Evolutionary conservation across 53 echinoderm and acorn worm genomes (phyloP), one percentile per base, ranked within the genome.

Genomic region (Antedon mediterranea): DNA sequence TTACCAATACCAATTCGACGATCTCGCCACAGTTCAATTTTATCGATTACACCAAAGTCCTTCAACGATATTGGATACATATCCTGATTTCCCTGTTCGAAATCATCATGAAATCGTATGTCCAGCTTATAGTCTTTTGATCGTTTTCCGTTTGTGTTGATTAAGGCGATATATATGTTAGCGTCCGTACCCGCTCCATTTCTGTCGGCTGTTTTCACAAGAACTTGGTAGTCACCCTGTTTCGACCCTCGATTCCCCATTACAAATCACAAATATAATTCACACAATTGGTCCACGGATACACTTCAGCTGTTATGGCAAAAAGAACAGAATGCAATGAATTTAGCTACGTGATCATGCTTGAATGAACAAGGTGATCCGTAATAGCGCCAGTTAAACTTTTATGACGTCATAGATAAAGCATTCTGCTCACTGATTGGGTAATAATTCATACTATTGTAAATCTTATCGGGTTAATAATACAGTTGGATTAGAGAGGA

Each of bases 131-230:
- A 84, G 32, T 91, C 91, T 29, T 85, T 79, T 4, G 95, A 91
- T 28, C 86, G 75, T 0, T 73, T 72, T 0, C 89, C 89, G 13
- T 76, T 72, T 6, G 76, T 78, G 78, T 91, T 87, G 84, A 78
- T 28, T 0, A 94, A 78, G 0, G 87, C 85, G 11, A 91, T 83
- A 79, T 75, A 89, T 26, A 94, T 90, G 71, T 91, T 83, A 23
- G 94, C 88, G 79, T 94, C 85, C 6, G 91, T 94, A 20, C 87
- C 95, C 0, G 95, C 89, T 0, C 87, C 91, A 34, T 91, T 94
- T 26, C 75, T 34, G 73, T 94, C 95, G 6, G 91, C 89, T 0
- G 95, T 94, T 75, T 80, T 83, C 23, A 94, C 91, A 0, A 80
- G 74, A 30, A 94, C 78, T 0, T 78, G 77, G 71, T 85, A 90